These are phyloP conservation scores for Tachina grossa DNA, from an alignment of 2,888 invertebrate genomes.

Conservation along the genomic window DNA sequence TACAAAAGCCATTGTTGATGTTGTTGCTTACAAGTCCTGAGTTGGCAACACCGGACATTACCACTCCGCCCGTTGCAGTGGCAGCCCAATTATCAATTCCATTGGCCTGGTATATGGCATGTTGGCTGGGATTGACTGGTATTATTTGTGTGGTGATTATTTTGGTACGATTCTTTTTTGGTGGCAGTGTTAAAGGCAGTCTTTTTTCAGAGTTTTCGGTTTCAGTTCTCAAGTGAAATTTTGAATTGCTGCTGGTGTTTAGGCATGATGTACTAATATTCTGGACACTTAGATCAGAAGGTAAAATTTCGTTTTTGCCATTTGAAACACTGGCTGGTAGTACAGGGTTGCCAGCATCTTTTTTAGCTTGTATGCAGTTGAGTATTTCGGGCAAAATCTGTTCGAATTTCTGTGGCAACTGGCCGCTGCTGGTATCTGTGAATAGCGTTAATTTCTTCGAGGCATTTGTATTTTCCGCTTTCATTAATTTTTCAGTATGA, in stretches of 20 bases:
- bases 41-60: background rate
- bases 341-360: conserved; percentile 25
- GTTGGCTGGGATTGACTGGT: conserved; percentile 59
- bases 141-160: conserved; percentile 71
- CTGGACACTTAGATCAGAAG: conserved; percentile 25
- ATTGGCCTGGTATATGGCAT: conserved; percentile 45
- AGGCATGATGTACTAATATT: background rate
- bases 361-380: conserved; percentile 77
- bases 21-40: background rate
- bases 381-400: conserved; percentile 80
- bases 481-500: conserved; percentile 61
- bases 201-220: conserved; percentile 56
- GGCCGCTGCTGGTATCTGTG: conserved; percentile 77
- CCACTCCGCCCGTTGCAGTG: conserved; percentile 4
- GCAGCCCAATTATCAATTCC: conserved; percentile 53
- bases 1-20: conserved; percentile 18
- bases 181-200: conserved; percentile 79
- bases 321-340: background rate
- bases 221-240: conserved; percentile 38
- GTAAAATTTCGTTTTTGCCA: conserved; percentile 1
- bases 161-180: conserved; percentile 80
- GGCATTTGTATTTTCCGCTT: conserved; percentile 66
- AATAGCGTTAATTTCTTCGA: conserved; percentile 79
- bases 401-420: conserved; percentile 79
- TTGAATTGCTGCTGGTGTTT: background rate